These are phyloP conservation scores for Crocodylus rhombifer DNA, from an alignment of 2,797 vertebrate species.

Conservation along the genomic window DNA sequence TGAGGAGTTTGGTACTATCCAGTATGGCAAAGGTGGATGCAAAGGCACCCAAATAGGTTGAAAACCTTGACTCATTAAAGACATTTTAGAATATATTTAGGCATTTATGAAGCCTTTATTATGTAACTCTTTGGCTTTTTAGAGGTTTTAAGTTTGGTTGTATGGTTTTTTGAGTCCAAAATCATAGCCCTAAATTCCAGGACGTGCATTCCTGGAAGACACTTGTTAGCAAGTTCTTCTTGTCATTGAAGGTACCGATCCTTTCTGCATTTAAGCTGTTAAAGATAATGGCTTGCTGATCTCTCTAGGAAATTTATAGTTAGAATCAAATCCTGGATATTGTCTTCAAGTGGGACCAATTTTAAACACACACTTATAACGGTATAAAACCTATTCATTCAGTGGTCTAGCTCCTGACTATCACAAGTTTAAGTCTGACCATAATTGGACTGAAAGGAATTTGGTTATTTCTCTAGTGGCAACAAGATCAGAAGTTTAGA, in stretches of 20 bases:
- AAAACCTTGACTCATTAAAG: too few relatives aligned
- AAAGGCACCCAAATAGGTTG: not conserved
- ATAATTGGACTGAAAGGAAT: not conserved
- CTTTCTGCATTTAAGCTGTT: not conserved
- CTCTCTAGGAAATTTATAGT: not conserved
- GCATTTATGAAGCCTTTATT: not conserved
- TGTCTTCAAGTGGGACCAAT: not conserved
- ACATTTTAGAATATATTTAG: not conserved
- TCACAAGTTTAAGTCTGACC: conserved; percentile 17
- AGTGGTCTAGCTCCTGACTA: not conserved
- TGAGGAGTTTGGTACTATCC: not conserved
- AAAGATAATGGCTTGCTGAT: not conserved
- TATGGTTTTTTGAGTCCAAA: not conserved
- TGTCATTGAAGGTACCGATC: not conserved
- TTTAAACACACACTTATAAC: not conserved
- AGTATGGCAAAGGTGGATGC: not conserved
- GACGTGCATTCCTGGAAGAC: not conserved
- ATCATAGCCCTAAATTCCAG: not conserved
- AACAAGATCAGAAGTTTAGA: conserved; percentile 19
- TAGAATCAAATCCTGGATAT: not conserved
- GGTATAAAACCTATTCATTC: not conserved
- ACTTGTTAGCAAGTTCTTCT: not conserved
- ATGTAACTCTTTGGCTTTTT: not conserved
- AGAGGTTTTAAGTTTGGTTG: not conserved
- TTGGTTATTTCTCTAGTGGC: not conserved